Conservation (phyloP, 2,797 vertebrate genomes). For the Coccyzus lansbergi region DNA sequence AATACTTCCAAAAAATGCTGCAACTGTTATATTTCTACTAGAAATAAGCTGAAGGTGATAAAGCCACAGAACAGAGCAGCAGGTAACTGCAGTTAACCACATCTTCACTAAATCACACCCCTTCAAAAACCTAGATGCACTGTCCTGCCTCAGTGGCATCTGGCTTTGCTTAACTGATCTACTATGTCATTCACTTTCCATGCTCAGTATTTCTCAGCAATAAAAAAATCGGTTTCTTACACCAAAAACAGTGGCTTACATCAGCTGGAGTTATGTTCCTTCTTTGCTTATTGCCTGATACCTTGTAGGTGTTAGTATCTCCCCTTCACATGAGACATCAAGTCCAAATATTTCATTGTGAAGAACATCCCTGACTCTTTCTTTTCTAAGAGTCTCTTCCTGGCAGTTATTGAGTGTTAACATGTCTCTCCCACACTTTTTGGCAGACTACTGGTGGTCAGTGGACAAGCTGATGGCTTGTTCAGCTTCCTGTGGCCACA, state of each 20-base stretch:
- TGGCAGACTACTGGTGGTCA: conserved; percentile 79
- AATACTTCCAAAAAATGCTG: background rate
- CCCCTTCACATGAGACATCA: background rate
- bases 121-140: background rate
- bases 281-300: background rate
- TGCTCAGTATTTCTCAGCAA: background rate
- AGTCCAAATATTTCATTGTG: background rate
- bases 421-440: background rate
- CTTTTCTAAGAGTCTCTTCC: background rate
- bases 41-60: background rate
- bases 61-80: background rate
- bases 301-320: background rate
- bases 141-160: background rate
- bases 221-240: background rate
- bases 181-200: background rate
- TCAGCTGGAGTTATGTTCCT: background rate
- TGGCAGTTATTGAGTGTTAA: background rate
- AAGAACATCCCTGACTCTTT: background rate
- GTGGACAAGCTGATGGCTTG: conserved; percentile 73
- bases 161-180: background rate
- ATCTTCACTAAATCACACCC: background rate
- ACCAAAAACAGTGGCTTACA: background rate
- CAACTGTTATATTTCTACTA: background rate
- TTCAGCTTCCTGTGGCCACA: conserved; percentile 79
- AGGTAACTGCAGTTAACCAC: background rate